A percentile compares a stretch with the other conserved stretches of the same genome.
Evolutionary conservation across 2,797 vertebrate genomes (phyloP).

Genomic region (Halcyon badia): DNA sequence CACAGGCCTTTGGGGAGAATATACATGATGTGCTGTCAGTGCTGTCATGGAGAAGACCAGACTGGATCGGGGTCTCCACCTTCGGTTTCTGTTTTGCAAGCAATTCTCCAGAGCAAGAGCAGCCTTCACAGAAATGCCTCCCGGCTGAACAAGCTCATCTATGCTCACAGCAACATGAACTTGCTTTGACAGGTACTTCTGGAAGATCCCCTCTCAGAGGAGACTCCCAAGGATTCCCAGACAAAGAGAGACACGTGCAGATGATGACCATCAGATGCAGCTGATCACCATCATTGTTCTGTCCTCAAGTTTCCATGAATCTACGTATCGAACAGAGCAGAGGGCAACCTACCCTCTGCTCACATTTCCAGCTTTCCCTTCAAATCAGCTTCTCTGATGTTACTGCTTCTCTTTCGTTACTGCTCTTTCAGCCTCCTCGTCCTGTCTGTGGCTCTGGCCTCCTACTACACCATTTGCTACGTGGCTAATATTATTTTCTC

Average conservation of each 20-base stretch:
- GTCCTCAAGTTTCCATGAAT: background rate
- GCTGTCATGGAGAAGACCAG: background rate
- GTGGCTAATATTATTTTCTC: background rate
- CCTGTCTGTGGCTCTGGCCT: background rate
- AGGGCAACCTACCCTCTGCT: background rate
- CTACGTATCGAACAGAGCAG: background rate
- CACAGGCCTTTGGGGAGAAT: background rate
- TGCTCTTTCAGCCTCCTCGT: background rate
- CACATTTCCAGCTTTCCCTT: background rate
- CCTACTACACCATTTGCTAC: fast-evolving
- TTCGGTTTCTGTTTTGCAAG: background rate
- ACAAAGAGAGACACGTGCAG: background rate
- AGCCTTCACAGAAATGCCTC: background rate
- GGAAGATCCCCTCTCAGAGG: background rate
- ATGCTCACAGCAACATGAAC: fast-evolving
- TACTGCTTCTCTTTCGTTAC: background rate
- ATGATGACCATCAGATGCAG: background rate
- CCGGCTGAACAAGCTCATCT: background rate
- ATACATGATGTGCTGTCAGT: fast-evolving
- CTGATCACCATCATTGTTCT: background rate
- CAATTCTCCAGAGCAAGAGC: background rate
- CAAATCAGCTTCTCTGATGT: background rate
- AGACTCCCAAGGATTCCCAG: background rate
- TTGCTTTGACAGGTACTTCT: background rate
- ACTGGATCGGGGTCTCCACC: background rate